A percentile compares a stretch with the other conserved stretches of the same genome.
Evolutionary conservation across 2,113 vertebrate genomes (phyloP).

Genomic region (Stigmatopora nigra): DNA sequence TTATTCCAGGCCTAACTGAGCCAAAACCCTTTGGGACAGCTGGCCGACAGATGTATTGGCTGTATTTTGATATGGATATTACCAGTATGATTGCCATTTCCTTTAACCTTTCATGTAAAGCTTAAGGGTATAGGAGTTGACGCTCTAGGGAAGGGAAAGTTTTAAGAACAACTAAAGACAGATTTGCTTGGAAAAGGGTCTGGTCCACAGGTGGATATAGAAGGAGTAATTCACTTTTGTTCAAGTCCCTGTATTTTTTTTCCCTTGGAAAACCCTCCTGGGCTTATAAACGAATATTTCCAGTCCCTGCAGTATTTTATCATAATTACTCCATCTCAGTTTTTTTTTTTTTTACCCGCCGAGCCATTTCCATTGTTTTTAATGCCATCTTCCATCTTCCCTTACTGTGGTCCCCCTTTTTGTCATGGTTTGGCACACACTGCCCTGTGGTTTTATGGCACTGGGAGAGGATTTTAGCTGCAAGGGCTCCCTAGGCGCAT

Average conservation of each 20-base stretch:
- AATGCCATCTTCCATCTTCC: constrained; percentile 20
- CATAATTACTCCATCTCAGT: constrained; percentile 1
- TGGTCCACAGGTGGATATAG: constrained; percentile 35
- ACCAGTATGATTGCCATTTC: constrained; percentile 60
- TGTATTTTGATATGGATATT: constrained; percentile 61
- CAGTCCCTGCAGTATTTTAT: constrained; percentile 12
- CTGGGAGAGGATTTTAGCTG: constrained; percentile 50
- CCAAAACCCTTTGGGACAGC: constrained; percentile 26
- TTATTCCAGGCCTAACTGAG: constrained; percentile 32
- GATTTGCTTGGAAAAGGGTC: constrained; percentile 41
- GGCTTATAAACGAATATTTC: not conserved
- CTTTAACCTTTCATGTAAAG: constrained; percentile 57
- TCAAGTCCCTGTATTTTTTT: not conserved
- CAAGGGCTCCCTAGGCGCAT: constrained; percentile 47
- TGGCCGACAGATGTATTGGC: constrained; percentile 61
- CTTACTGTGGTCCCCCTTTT: constrained; percentile 21
- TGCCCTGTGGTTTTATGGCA: constrained; percentile 49
- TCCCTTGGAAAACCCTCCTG: constrained; percentile 4
- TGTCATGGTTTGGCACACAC: constrained; percentile 25
- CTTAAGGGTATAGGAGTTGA: constrained; percentile 41
- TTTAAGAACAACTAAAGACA: constrained; percentile 36
- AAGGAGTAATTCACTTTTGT: constrained; percentile 18
- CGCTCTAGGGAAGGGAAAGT: constrained; percentile 35
- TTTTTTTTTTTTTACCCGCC: constrained; percentile 11
- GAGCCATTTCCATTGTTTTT: constrained; percentile 11